Conservation (phyloP, 35 echinoderm and acorn worm genomes). For the Apostichopus japonicus region DNA sequence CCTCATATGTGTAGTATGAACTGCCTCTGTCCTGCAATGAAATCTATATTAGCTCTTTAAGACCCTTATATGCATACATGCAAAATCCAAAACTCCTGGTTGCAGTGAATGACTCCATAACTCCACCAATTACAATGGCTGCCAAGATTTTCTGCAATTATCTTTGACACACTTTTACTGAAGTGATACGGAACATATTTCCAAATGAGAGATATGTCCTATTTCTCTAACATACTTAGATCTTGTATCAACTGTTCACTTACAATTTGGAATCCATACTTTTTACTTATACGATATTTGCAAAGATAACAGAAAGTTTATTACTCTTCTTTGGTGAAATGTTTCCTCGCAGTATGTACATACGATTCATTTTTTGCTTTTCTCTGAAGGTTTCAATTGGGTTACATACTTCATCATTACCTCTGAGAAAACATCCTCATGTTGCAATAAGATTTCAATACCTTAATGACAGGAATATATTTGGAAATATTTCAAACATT, state of each 20-base stretch:
- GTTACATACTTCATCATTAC: constrained; percentile 50
- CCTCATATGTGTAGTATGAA: not conserved
- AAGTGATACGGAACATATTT: not conserved
- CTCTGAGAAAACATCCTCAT: constrained; percentile 41
- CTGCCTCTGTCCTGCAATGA: not conserved
- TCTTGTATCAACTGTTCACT: constrained; percentile 5
- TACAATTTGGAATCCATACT: not conserved
- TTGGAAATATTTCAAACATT: not conserved
- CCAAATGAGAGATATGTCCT: not conserved
- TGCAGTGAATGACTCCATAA: constrained; percentile 4
- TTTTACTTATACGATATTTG: not conserved
- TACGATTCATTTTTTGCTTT: constrained; percentile 50
- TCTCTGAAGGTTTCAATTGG: constrained; percentile 13
- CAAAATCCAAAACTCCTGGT: constrained; percentile 50
- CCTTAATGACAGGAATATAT: constrained; percentile 22
- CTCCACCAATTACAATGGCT: not conserved
- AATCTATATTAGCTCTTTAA: not conserved
- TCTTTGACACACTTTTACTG: not conserved
- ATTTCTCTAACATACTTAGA: not conserved
- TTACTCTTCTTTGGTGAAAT: not conserved
- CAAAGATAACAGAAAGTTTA: constrained; percentile 39
- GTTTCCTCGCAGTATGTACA: constrained; percentile 35
- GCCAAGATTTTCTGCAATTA: not conserved
- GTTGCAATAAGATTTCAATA: not conserved
- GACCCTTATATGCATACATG: constrained; percentile 51